These are phyloP conservation scores for Pterophyllum scalare DNA, from an alignment of 2,113 vertebrate species.

Conservation along the genomic window DNA sequence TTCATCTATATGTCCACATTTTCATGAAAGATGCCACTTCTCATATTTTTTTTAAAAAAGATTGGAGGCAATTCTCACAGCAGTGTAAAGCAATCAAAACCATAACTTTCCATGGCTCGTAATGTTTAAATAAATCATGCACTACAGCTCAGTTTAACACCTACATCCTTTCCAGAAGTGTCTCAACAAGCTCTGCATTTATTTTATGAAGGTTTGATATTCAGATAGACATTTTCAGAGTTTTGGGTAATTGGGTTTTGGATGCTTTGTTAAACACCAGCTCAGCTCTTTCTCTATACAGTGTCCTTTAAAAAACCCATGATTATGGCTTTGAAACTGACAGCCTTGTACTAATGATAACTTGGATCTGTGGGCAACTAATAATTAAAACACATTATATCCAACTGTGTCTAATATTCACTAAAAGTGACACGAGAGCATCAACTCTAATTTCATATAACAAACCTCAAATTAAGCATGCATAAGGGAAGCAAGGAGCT, in stretches of 20 bases:
- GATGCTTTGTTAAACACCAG: background rate
- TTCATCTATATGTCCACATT: background rate
- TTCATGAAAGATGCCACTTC: background rate
- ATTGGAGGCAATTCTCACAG: slow-evolving; percentile 1
- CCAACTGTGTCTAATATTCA: background rate
- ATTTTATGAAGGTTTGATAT: background rate
- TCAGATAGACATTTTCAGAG: background rate
- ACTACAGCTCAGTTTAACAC: background rate
- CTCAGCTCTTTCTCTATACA: background rate
- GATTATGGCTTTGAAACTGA: background rate
- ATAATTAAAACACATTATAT: background rate
- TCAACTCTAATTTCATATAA: background rate
- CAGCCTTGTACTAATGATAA: background rate
- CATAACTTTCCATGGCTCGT: background rate
- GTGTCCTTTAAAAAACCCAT: rapidly evolving
- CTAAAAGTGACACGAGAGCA: background rate
- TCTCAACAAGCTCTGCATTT: background rate
- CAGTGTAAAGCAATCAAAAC: background rate
- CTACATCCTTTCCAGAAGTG: background rate
- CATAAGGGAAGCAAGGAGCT: background rate
- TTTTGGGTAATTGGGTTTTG: background rate
- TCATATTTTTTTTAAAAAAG: background rate
- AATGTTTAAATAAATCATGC: background rate
- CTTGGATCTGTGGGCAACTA: background rate
- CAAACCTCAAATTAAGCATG: background rate